These are phyloP conservation scores for Rhinogobius similis DNA, from an alignment of 2,113 vertebrate genomes.

Conservation along the genomic window DNA sequence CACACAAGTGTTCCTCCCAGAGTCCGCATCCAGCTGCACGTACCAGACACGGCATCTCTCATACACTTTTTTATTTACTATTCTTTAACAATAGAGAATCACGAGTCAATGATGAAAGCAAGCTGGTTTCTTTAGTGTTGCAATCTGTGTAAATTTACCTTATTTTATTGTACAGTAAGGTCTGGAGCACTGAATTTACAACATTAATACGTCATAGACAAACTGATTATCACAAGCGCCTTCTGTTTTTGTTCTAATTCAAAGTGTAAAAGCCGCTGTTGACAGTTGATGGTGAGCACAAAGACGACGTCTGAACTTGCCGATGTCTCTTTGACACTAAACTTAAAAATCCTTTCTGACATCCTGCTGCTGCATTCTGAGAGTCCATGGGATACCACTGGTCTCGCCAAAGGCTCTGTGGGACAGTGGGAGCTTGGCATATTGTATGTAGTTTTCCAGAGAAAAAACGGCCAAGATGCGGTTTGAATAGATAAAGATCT, in stretches of 20 bases:
- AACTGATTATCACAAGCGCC: not conserved
- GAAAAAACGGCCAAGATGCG: not conserved
- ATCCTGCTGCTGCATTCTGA: slow-evolving; percentile 53
- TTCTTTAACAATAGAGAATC: slow-evolving; percentile 39
- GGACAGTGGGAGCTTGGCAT: slow-evolving; percentile 38
- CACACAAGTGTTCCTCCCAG: slow-evolving; percentile 30
- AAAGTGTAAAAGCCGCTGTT: slow-evolving; percentile 33
- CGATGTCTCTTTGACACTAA: slow-evolving; percentile 38
- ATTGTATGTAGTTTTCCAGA: slow-evolving; percentile 15
- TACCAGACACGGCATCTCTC: slow-evolving; percentile 40
- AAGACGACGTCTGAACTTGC: slow-evolving; percentile 45
- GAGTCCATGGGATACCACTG: slow-evolving; percentile 27
- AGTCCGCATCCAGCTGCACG: slow-evolving; percentile 59
- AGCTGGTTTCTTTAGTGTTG: no score
- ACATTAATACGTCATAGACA: not conserved
- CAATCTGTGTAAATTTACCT: not conserved
- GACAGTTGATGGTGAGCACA: slow-evolving; percentile 33
- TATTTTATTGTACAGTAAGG: not conserved
- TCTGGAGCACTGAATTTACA: not conserved
- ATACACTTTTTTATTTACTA: not conserved
- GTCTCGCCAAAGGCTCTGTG: slow-evolving; percentile 31
- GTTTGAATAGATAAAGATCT: not conserved
- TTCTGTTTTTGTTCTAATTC: not conserved
- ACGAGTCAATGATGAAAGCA: not conserved
- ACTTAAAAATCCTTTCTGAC: slow-evolving; percentile 38